Base-by-base conservation (phyloP, 2,113 vertebrate genomes). In the Tricholaema leucomelas region DNA sequence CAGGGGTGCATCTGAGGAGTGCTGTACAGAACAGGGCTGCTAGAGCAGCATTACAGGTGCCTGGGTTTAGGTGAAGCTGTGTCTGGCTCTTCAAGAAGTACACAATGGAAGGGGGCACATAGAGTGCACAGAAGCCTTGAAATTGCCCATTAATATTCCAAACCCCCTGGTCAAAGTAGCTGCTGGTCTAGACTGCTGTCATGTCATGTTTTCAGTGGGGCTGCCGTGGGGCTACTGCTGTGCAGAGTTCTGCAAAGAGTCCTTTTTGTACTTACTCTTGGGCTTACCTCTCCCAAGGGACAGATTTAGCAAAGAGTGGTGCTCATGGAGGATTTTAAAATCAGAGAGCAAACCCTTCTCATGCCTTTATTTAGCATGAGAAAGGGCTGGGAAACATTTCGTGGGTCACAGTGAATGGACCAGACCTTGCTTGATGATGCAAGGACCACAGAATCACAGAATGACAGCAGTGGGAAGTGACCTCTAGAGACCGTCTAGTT, bases 331-430 rank as follows among this genome's bases (percentile, higher is more conserved):
- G 28, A 71, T 28, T 87, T 81, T 85, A 35, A 71, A 76, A 35
- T 30, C 55, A 50, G 46, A 76, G 6, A 81, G 30, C n/a, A 75
- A 35, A 5, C 52, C 9, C 4, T 5, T 76, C 78, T 50, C 11
- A 6, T 50, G 12, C 48, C 48, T 50, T 50, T 50, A 72, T 40
- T 78, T 73, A 86, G 36, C 50, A 38, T 15, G 19, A 33, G 35
- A 40, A 50, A 23, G 40, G 12, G 21, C 55, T 56, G 9, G 87
- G 70, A 74, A 91, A 30, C 13, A 58, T 85, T 81, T 76, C 8
- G 58, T 0, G 0, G 2, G 33, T 52, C 1, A 0, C 44, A 84
- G 20, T 3, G 36, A 81, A 46, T 50, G 48, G 48, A 50, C 21
- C 48, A 50, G 48, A 24, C 48, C 48, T 50, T 50, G 23, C 48